phyloP scores from a whole-genome alignment of 2,888 invertebrate species.

The Eupithecia dodoneata region DNA sequence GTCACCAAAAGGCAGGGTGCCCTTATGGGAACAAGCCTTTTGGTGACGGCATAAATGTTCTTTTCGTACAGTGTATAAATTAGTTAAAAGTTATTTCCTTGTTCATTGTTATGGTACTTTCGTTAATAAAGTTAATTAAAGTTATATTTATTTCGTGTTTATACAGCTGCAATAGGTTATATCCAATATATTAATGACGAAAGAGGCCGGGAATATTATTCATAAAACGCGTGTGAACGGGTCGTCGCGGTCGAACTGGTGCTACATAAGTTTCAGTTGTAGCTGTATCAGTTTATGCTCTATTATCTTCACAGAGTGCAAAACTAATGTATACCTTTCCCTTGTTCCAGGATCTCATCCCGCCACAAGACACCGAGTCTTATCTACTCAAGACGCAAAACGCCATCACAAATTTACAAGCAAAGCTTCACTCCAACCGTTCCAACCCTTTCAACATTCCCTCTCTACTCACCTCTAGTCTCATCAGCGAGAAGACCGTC shows the following conservation, averaged over 20 bases:
- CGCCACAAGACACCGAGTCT: conserved; percentile 80
- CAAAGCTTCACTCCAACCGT: conserved; percentile 78
- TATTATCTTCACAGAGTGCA: neutral
- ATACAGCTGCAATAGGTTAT: neutral
- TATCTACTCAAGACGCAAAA: conserved; percentile 85
- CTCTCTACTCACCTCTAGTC: conserved; percentile 71
- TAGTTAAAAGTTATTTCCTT: too few species aligned
- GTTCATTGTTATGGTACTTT: too few species aligned
- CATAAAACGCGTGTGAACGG: neutral
- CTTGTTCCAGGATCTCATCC: conserved; percentile 80
- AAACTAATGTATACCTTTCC: conserved; percentile 13
- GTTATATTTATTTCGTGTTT: neutral
- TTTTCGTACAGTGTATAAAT: too few species aligned
- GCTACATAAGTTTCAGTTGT: neutral
- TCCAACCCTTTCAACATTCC: conserved; percentile 67
- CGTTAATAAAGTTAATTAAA: too few species aligned
- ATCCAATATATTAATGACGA: neutral
- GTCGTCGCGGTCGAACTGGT: neutral
- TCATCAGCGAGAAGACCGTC: conserved; percentile 77
- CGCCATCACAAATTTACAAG: conserved; percentile 85
- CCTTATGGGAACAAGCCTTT: too few species aligned
- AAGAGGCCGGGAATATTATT: neutral
- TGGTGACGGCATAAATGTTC: too few species aligned
- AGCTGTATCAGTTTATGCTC: neutral
- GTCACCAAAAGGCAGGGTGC: too few species aligned